A percentile compares a stretch with the other conserved stretches of the same genome.
phyloP scores from a whole-genome alignment of 2,113 vertebrate species.

The Monarcha castaneiventris region DNA sequence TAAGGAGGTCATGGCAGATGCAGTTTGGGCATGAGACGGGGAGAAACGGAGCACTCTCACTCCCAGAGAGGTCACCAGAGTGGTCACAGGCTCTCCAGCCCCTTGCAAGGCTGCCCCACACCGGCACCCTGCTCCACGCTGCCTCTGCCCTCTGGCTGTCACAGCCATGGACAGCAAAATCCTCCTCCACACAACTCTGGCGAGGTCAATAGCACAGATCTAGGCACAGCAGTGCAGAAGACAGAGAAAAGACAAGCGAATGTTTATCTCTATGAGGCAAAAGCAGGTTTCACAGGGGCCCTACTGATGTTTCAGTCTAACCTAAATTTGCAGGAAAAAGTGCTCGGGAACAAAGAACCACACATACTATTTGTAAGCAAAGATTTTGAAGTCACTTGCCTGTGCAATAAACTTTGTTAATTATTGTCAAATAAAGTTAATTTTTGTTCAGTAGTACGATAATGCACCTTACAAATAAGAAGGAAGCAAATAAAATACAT shows the following conservation, averaged over 20 bases:
- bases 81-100: fast-evolving
- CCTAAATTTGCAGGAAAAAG: not conserved
- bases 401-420: not conserved
- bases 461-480: not conserved
- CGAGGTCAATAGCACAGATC: not conserved
- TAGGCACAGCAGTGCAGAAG: not conserved
- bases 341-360: not conserved
- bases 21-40: not conserved
- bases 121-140: fast-evolving
- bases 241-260: not conserved
- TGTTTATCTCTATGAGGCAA: not conserved
- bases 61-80: not conserved
- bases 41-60: not conserved
- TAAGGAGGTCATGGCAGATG: not conserved
- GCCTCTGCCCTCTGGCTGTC: not conserved
- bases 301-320: not conserved
- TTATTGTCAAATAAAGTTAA: not conserved
- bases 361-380: not conserved
- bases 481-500: not conserved
- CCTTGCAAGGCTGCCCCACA: not conserved
- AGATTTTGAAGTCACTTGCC: not conserved
- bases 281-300: not conserved
- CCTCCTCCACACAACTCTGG: not conserved
- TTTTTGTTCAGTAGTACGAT: not conserved
- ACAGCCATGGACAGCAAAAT: fast-evolving